Base-by-base conservation (phyloP, 2,113 vertebrate genomes). In the Dicrurus megarhynchus region DNA sequence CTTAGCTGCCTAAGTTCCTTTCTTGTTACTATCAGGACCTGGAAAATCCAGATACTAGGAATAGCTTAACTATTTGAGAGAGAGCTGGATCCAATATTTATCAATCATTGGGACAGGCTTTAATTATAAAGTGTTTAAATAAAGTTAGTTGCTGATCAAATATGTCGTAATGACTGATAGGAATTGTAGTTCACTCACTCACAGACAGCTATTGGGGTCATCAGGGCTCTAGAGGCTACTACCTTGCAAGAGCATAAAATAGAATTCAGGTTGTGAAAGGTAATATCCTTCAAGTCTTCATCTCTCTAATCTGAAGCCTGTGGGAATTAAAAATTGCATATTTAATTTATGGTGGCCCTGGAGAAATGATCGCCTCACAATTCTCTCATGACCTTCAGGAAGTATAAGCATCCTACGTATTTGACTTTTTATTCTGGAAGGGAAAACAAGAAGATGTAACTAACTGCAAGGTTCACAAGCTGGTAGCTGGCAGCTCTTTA, bases 81-180 rank as follows among this genome's bases (percentile, higher is more conserved):
- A 50, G 24, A 47, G 42, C 18, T 83, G 68, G 50, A 94, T 90
- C 28, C 82, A 92, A 88, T 90, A 88, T 24, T 30, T 94, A 90
- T 74, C 90, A 90, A 78, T 90, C 90, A 86, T 4, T 37, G 33
- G 78, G 71, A 94, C 82, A 92, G 75, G 15, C 33, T 94, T 88
- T 92, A 96, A 93, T 93, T 94, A 80, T 86, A 74, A 96, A 77
- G 10, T 88, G 87, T 71, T 94, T 96, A 96, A 96, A 83, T 95
- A 94, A 90, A 96, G 82, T 95, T 94, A 73, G 35, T 79, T 94
- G 22, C 84, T 94, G 91, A 93, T 84, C 67, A 95, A 57, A 80
- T 50, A 63, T 96, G 87, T 91, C 2, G 0, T 90, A 64, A 80
- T 80, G 84, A 90, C 35, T 86, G 93, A 91, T 91, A 91, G 61